A percentile compares a stretch with the other conserved stretches of the same genome.
Conservation (phyloP, 2,888 invertebrate species). For the Norana najaformis region DNA sequence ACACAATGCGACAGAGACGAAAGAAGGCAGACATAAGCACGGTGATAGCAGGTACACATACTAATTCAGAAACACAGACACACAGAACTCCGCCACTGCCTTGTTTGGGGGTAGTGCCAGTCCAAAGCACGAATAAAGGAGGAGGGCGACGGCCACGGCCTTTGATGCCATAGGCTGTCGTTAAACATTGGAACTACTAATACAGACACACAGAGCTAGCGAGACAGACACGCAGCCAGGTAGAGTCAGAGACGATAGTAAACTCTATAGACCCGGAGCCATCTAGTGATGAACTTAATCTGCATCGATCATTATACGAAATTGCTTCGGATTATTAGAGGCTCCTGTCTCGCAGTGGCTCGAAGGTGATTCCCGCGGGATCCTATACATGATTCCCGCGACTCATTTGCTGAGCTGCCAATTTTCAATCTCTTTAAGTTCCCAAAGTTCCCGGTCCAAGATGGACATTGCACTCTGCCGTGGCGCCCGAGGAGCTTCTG, state of each 20-base stretch:
- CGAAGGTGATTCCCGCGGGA: neutral
- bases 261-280: neutral
- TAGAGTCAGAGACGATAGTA: neutral
- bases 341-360: neutral
- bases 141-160: too few species aligned
- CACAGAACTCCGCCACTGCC: too few species aligned
- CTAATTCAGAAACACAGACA: too few species aligned
- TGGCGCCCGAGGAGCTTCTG: neutral
- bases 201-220: neutral
- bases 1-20: too few species aligned
- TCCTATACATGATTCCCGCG: neutral
- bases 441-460: neutral
- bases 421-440: constrained; percentile 10
- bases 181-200: too few species aligned
- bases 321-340: constrained; percentile 6
- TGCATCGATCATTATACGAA: neutral
- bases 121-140: too few species aligned
- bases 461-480: neutral
- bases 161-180: too few species aligned
- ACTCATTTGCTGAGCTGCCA: neutral
- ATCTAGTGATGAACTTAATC: constrained; percentile 2
- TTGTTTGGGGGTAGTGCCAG: too few species aligned
- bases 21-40: too few species aligned
- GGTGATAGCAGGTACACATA: too few species aligned
- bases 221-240: neutral